phyloP scores from a whole-genome alignment of 2,113 vertebrate species.

The Penelope pileata region DNA sequence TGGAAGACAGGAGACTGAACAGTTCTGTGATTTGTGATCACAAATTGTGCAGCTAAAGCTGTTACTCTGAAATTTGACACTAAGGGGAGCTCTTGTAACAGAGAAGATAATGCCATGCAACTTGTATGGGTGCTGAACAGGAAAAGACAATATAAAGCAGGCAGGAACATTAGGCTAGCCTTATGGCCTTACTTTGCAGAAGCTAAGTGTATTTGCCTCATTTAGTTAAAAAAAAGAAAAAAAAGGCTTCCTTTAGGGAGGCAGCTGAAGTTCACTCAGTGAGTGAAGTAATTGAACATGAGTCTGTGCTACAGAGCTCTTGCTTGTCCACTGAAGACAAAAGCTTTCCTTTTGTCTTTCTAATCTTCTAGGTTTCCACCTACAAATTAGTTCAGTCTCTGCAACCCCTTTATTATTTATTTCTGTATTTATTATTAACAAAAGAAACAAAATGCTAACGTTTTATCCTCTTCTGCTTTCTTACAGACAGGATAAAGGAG shows the following conservation, averaged over 20 bases:
- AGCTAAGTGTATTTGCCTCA: constrained; percentile 4
- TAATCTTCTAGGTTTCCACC: background rate
- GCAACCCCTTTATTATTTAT: background rate
- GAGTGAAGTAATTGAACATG: background rate
- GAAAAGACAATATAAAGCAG: background rate
- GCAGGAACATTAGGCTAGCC: background rate
- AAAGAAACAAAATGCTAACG: background rate
- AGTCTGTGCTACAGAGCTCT: background rate
- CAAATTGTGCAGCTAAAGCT: background rate
- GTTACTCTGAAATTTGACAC: background rate
- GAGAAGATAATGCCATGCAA: background rate
- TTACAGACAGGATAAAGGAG: background rate
- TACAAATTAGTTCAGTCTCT: background rate
- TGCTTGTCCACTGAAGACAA: background rate
- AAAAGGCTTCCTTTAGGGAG: background rate
- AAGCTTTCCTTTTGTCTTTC: background rate
- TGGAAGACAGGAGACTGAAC: background rate
- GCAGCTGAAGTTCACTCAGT: background rate
- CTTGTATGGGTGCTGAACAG: rapidly evolving
- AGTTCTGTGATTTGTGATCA: no score
- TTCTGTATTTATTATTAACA: background rate
- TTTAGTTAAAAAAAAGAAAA: background rate
- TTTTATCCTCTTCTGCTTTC: background rate
- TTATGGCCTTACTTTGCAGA: background rate
- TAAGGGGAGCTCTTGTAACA: constrained; percentile 41